These are phyloP conservation scores for Alectura lathami DNA, from an alignment of 2,113 vertebrate species.

Conservation along the genomic window DNA sequence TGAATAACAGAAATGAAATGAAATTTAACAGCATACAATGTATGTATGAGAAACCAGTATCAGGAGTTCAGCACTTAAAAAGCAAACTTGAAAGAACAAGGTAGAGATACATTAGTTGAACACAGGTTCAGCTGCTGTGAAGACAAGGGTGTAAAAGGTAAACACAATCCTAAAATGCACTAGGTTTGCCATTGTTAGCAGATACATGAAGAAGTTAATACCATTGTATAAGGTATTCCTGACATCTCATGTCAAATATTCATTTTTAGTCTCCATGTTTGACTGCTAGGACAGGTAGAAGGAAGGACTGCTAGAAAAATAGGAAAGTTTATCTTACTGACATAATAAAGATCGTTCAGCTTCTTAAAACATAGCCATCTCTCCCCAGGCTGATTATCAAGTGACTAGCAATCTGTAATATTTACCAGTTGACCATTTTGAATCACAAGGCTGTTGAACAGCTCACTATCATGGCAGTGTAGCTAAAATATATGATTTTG, in stretches of 20 bases:
- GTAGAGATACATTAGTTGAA: neutral
- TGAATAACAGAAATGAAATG: slow-evolving; percentile 19
- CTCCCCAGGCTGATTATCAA: neutral
- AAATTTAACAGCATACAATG: neutral
- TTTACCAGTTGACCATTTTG: neutral
- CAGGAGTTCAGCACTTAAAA: neutral
- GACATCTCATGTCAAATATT: neutral
- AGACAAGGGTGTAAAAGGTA: neutral
- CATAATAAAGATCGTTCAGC: neutral
- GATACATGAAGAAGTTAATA: neutral
- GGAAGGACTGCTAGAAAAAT: neutral
- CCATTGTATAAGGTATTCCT: neutral
- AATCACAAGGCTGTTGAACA: neutral
- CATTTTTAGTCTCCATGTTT: neutral
- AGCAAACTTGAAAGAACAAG: neutral
- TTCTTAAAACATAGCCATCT: neutral
- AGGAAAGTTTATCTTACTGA: neutral
- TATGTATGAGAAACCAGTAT: neutral
- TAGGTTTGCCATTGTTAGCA: neutral
- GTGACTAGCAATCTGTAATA: neutral
- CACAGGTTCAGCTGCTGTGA: neutral
- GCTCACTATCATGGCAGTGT: neutral
- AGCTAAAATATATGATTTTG: neutral
- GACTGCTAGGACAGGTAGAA: neutral
- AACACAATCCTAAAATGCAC: neutral